Percentiles rank a stretch among this genome's conserved stretches.
Evolutionary conservation across 2,888 invertebrate genomes (phyloP).

Genomic region (Anoncus sp.): DNA sequence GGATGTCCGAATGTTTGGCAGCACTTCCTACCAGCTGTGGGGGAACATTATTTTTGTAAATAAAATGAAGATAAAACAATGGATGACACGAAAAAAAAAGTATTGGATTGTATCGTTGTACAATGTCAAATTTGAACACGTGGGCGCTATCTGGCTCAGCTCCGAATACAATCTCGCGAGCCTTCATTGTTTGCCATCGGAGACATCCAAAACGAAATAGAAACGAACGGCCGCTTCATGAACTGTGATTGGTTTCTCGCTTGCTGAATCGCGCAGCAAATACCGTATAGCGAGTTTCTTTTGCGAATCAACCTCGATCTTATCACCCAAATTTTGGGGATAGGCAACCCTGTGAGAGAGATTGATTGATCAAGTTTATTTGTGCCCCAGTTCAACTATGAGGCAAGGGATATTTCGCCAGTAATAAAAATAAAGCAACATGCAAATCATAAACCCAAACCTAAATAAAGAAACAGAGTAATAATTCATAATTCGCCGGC

Average conservation of each 20-base stretch:
- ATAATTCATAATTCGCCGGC: too few relatives aligned
- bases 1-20: too few relatives aligned
- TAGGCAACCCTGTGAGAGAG: slow-evolving; percentile 86
- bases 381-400: background rate
- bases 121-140: slow-evolving; percentile 96
- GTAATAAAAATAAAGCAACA: too few relatives aligned
- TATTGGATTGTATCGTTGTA: slow-evolving; percentile 79
- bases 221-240: slow-evolving; percentile 96
- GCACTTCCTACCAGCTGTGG: too few relatives aligned
- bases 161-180: slow-evolving; percentile 96
- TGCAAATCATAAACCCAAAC: too few relatives aligned
- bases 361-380: too few relatives aligned
- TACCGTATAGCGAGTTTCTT: slow-evolving; percentile 95
- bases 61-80: too few relatives aligned
- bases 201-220: slow-evolving; percentile 82
- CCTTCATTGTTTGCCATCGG: slow-evolving; percentile 83
- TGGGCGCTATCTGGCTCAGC: slow-evolving; percentile 93
- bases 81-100: too few relatives aligned
- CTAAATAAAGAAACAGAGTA: too few relatives aligned
- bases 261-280: slow-evolving; percentile 89
- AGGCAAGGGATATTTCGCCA: too few relatives aligned
- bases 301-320: slow-evolving; percentile 93
- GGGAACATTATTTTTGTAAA: too few relatives aligned
- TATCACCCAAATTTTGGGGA: slow-evolving; percentile 88
- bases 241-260: slow-evolving; percentile 88